Base-by-base conservation (phyloP, 2,888 invertebrate genomes). In the Sicus ferrugineus region DNA sequence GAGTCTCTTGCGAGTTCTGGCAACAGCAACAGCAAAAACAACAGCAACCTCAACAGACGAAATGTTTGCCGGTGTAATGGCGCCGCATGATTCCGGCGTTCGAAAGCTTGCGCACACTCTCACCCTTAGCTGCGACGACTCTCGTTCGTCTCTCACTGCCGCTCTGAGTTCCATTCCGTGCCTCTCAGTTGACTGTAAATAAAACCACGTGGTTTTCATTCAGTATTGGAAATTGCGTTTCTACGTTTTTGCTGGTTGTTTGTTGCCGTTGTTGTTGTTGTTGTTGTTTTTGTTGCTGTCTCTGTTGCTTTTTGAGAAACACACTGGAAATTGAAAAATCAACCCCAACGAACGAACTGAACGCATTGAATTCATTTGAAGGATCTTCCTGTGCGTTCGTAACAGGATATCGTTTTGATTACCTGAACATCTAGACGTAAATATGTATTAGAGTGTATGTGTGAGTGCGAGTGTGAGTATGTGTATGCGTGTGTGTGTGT, bases 61-160 rank as follows among this genome's bases (percentile, higher is more conserved):
- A 74, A 75, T 75, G 75, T 75, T 76, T 76, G 72, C 70, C 72
- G 72, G 75, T 72, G 73, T 74, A 76, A 75, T 76, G 76, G 73
- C 74, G 74, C 76, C 75, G 74, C 76, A 76, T 78, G 79, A 76
- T 78, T 77, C 76, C 77, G 77, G 77, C 79, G 79, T 79, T 82
- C 82, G n/a, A 63, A 69, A 52, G 63, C 68, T 52, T 54, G 26
- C 61, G 50, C 31, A 11, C 19, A 30, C 58, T 52, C 66, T 66
- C 48, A 46, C 61, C 14, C 52, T 67, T 38, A n/a, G n/a, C n/a
- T n/a, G n/a, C n/a, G n/a, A n/a, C n/a, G n/a, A n/a, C 63, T 46
- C 56, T 28, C 54, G 42, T 30, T 46, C 46, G 1, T n/a, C 68
- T 62, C 63, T 63, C 19, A 19, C 26, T 23, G 16, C 5, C 31